Base-by-base conservation (phyloP, 2,113 vertebrate genomes). In the Manacus vitellinus region DNA sequence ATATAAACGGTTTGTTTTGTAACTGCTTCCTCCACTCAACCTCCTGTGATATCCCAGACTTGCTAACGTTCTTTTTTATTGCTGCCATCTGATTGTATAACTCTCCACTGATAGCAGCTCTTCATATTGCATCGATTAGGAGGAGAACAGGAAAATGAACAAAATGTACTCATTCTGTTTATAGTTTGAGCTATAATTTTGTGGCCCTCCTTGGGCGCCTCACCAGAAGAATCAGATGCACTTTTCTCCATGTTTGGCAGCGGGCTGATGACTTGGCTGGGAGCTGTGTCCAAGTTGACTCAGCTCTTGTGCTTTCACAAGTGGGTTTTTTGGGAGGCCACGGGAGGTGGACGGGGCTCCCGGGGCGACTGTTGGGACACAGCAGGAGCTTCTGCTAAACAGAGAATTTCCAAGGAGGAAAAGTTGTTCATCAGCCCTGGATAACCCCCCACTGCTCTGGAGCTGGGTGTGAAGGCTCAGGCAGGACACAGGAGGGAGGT, bases 121-220 rank as follows among this genome's bases (percentile, higher is more conserved):
- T 95, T 97, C 91, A 94, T 97, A 94, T 95, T 97, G 95, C 96
- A 96, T 94, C 20, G 89, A 96, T 97, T 97, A 96, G 68, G 75
- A 86, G 80, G 91, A 86, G 90, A 95, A 91, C 83, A 94, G 92
- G 94, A 95, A 94, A 95, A 96, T 76, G 96, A 97, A 98, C 97
- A 97, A 96, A 96, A 62, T 96, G 97, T 97, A 85, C 97, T 97
- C 95, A 61, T 88, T 95, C 93, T 96, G 97, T 93, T 97, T 97
- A 93, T 96, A 95, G 80, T 93, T 96, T 62, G 89, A 96, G 77
- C 95, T 97, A 89, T 96, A 97, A 97, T 97, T 96, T 96, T 97
- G 96, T 68, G 89, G 96, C 96, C 85, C 92, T 88, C 88, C 96
- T 97, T 95, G 97, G 97, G 96, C 75, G 94, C 76, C 66, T 95